Percentiles rank a stretch among this genome's conserved stretches.
phyloP scores from a whole-genome alignment of 2,797 vertebrate genomes.

The Lagorchestes hirsutus region DNA sequence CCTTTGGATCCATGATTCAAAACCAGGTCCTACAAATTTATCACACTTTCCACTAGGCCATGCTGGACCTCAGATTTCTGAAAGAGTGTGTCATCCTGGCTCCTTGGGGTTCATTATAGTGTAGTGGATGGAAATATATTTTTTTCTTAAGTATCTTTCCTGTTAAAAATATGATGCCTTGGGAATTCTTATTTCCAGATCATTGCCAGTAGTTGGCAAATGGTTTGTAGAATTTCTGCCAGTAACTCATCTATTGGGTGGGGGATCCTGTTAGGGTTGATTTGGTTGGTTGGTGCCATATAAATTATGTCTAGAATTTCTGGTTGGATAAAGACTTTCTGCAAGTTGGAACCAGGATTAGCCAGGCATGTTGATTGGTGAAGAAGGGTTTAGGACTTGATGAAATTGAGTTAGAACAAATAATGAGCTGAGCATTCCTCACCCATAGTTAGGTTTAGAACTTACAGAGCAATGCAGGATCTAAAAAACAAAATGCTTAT shows the following conservation, averaged over 20 bases:
- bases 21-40: not conserved
- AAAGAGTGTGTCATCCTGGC: not conserved
- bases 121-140: not conserved
- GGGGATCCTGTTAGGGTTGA: not conserved
- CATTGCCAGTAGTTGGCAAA: not conserved
- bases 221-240: not conserved
- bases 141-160: not conserved
- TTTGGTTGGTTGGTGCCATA: not conserved
- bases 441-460: not conserved
- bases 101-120: not conserved
- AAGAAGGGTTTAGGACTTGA: slow-evolving; percentile 45
- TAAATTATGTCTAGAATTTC: not conserved
- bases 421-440: not conserved
- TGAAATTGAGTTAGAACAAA: not conserved
- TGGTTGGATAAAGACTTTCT: not conserved
- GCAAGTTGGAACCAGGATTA: not conserved
- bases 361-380: slow-evolving; percentile 28
- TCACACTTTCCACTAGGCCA: not conserved
- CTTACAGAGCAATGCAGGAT: not conserved
- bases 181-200: not conserved
- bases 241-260: not conserved
- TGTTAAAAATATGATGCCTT: not conserved
- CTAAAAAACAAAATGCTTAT: not conserved
- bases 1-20: not conserved
- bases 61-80: not conserved